A percentile compares a stretch with the other conserved stretches of the same genome.
These are phyloP conservation scores for Pseudachorutes palmiensis DNA, from an alignment of 1,140 invertebrate genomes.

Conservation along the genomic window DNA sequence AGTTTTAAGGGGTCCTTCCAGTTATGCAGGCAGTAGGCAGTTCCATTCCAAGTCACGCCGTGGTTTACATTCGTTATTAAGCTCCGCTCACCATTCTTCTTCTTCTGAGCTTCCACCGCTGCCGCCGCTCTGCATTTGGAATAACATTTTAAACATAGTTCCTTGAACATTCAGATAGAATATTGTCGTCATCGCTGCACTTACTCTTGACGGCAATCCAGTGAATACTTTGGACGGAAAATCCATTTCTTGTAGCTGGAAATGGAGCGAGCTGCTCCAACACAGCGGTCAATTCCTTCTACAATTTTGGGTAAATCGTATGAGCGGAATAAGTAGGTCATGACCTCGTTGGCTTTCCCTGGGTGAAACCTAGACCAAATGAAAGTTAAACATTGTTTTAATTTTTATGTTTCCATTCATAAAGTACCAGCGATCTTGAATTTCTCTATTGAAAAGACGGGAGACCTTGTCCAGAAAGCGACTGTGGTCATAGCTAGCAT, in stretches of 20 bases:
- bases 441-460: constrained; percentile 16
- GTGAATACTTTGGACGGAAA: not conserved
- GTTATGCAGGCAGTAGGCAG: not conserved
- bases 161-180: not conserved
- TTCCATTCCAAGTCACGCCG: not conserved
- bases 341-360: not conserved
- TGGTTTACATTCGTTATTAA: not conserved
- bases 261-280: constrained; percentile 13
- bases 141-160: not conserved
- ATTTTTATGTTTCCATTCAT: not conserved
- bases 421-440: constrained; percentile 18
- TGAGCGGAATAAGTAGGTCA: constrained; percentile 2
- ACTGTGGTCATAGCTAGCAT: constrained; percentile 8
- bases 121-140: not conserved
- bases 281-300: constrained; percentile 15
- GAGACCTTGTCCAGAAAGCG: constrained; percentile 10
- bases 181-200: not conserved
- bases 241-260: constrained; percentile 20
- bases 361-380: not conserved
- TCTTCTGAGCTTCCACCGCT: not conserved
- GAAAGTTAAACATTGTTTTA: not conserved
- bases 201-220: not conserved
- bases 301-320: constrained; percentile 12
- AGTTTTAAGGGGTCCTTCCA: not conserved
- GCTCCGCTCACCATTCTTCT: no score